A percentile compares a stretch with the other conserved stretches of the same genome.
phyloP scores from a whole-genome alignment of 2,888 invertebrate species.

The Cheilosia scutellata region DNA sequence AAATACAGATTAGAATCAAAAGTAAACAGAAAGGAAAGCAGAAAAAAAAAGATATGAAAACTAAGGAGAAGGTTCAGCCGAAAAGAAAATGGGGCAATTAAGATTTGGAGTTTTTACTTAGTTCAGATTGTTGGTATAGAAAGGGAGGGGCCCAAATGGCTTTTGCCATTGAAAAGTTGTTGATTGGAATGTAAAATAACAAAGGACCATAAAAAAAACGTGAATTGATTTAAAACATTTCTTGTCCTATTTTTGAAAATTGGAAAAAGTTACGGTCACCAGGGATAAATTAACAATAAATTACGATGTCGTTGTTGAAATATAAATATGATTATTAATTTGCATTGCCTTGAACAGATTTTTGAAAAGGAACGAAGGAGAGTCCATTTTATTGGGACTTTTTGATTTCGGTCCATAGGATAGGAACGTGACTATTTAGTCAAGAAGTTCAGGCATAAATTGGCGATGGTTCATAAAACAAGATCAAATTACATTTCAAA shows the following conservation, averaged over 20 bases:
- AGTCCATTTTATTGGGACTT: neutral
- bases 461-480: no score
- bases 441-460: neutral
- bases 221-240: conserved; percentile 61
- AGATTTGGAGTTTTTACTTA: conserved; percentile 52
- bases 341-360: conserved; percentile 6
- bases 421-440: neutral
- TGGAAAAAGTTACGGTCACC: conserved; percentile 52
- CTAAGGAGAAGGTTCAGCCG: conserved; percentile 58
- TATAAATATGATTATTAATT: conserved; percentile 55
- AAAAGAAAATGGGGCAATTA: conserved; percentile 73
- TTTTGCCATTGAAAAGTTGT: conserved; percentile 56
- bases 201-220: conserved; percentile 37
- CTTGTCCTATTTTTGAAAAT: conserved; percentile 39
- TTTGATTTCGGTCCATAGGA: neutral
- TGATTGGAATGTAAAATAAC: conserved; percentile 66
- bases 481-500: no score
- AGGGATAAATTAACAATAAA: conserved; percentile 63
- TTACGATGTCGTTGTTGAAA: conserved; percentile 36
- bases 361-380: neutral
- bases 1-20: conserved; percentile 62
- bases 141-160: conserved; percentile 17
- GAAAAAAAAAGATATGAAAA: conserved; percentile 2
- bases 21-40: conserved; percentile 37
- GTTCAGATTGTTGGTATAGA: conserved; percentile 2